Base-by-base conservation (phyloP, 64 coral and sea anemone genomes). In the Montipora foliosa region DNA sequence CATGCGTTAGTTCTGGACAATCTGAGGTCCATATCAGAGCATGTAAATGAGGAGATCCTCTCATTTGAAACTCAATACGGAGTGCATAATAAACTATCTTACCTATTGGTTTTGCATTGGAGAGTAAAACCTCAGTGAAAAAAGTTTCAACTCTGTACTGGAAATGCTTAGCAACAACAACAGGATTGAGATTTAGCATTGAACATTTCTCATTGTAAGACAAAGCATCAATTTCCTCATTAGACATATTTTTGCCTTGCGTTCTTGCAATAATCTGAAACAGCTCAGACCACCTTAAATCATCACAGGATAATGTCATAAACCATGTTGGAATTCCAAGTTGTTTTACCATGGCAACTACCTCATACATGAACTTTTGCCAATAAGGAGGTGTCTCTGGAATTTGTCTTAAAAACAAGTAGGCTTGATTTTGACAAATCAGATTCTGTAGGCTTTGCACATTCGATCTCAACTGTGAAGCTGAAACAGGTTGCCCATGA, bases 391-490 rank as follows among this genome's bases (percentile, higher is more conserved):
- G 91, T 2, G 91, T 93, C 19, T 82, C 91, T 24, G 91, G 91
- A 52, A 93, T 93, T 78, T 93, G 91, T 78, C 91, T 16, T 4
- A 93, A 78, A 85, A 93, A 87, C 79, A 93, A 78, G 79, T 93
- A 93, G 46, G 91, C 91, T 47, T 93, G 91, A 76, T 93, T 69
- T 87, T 93, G 81, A 78, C 82, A 93, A 87, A 93, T 93, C 77
- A 87, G 81, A 68, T 93, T 87, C 70, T 78, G 52, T 78, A 93
- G 87, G 82, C 8, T 93, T 68, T 93, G 82, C 5, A 44, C 72
- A 87, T 77, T 93, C 2, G 91, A 78, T 47, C 81, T 53, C 48
- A 93, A 17, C 2, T 93, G 91, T 60, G 91, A 25, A 61, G 91
- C 82, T 87, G 91, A 87, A 20, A 87, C 24, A 62, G 70, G 84